Base-by-base conservation (phyloP, 2,797 vertebrate genomes). In the Alectoris magna region DNA sequence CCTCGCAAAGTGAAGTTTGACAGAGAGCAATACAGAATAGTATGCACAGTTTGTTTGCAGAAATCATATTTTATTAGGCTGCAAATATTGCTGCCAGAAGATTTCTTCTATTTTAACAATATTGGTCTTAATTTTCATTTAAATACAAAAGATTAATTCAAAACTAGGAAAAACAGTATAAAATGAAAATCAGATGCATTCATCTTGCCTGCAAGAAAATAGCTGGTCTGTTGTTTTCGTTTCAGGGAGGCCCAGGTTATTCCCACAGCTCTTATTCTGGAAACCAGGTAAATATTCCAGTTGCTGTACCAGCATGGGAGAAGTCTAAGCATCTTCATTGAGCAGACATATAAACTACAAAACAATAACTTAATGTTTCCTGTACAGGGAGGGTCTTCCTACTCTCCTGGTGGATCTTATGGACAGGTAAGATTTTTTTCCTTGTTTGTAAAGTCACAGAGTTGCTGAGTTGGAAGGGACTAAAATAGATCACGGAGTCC, bases 231-330 rank as follows among this genome's bases (percentile, higher is more conserved):
- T 91, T 51, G 36, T 68, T 87, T 89, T 81, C 13, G 24, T 94
- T 95, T 66, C 60, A 96, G 95, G 87, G 55, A 0, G 81, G 63
- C 22, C 84, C 70, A 75, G 86, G 70, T 62, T 95, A 81, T n/a
- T 86, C 84, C 19, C 49, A 95, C 9, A 13, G 80, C 58, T 84
- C 92, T 41, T 94, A 91, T 29, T 88, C 84, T 0, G 67, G 77
- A 6, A 87, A 78, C 44, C 92, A 96, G 95, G 95, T 93, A 84
- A 93, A 60, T 48, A 80, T 51, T 86, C 27, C 34, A 34, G 5
- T 36, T 36, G 2, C 19, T 44, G 19, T 81, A 11, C 3, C n/a
- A 75, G 44, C 14, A 19, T 3, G 27, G 29, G 3, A 64, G 14
- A 31, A 48, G 12, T 27, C 19, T 38, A 17, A 43, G 62, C 41